Evolutionary conservation across 2,888 invertebrate species (phyloP), one percentile per base, ranked within the genome.

Genomic region (Eupithecia exiguata): DNA sequence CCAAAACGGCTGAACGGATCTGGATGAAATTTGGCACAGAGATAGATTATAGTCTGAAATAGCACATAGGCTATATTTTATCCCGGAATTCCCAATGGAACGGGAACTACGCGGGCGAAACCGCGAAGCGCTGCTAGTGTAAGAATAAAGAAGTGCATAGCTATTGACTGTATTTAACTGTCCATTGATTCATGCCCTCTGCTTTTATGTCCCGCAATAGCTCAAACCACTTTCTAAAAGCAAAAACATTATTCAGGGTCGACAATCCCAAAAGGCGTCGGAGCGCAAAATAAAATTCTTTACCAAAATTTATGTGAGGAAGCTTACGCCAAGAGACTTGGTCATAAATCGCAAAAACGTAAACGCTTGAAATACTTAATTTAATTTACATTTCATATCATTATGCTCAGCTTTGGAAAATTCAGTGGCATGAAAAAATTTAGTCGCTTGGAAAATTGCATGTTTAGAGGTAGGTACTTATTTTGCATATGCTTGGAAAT

Each of bases 351-450:
- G 72, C 69, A 68, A 77, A 65, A 77, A 80, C 68, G 77, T 75
- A 77, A 77, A 78, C 74, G 77, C 75, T 76, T 75, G 77, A 78
- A 79, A 78, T 81, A 66, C 40, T 66, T 25, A 81, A 79, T 79
- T 79, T 78, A 78, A 79, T 79, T 81, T 81, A 78, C 80, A 78
- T 80, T 81, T 79, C 78, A 78, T 79, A 78, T 76, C 78, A 81
- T 78, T 78, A 79, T 77, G 74, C 76, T 76, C 75, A 74, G 79
- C 75, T 30, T 65, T 71, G 46, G 63, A 71, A 78, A 78, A 78
- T 76, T 78, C 78, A 77, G 72, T 79, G 78, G 74, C 70, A 79
- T 58, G 82, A 81, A 82, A 82, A 82, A 83, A 81, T 63, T 79
- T 77, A 79, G 71, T 79, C 79, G 75, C 38, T 58, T 68, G 72